Conservation (phyloP, 2,888 invertebrate species). For the Crematogaster levior region DNA sequence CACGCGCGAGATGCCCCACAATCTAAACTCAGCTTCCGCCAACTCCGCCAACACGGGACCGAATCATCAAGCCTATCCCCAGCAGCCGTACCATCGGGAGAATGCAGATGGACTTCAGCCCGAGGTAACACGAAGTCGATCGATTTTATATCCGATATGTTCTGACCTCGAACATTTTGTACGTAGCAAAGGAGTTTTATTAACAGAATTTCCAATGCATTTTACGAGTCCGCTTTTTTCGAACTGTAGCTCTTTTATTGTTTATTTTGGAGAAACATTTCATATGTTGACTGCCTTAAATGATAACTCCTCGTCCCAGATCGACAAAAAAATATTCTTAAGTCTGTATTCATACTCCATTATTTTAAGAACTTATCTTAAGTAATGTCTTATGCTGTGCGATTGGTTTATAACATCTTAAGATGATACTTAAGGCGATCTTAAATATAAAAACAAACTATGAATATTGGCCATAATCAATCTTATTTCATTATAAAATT, state of each 20-base stretch:
- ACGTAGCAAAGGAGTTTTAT: not conserved
- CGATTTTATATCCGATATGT: not conserved
- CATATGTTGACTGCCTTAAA: not conserved
- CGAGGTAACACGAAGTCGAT: constrained; percentile 79
- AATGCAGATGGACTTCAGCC: constrained; percentile 84
- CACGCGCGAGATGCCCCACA: constrained; percentile 84
- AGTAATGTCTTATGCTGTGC: too few relatives aligned
- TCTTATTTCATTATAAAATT: not conserved
- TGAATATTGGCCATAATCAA: too few relatives aligned
- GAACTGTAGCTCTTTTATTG: not conserved
- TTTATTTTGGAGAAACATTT: not conserved
- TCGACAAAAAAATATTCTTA: not conserved
- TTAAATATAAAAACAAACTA: too few relatives aligned
- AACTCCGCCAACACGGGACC: constrained; percentile 82
- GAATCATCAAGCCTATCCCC: constrained; percentile 82
- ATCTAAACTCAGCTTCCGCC: constrained; percentile 83
- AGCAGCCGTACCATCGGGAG: constrained; percentile 78
- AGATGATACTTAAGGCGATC: too few relatives aligned
- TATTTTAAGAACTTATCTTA: too few relatives aligned
- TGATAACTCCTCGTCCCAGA: not conserved
- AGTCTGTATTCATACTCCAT: too few relatives aligned
- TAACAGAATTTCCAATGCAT: not conserved
- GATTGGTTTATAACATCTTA: too few relatives aligned
- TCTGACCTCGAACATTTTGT: not conserved
- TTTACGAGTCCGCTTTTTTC: not conserved